phyloP scores from a whole-genome alignment of 2,797 vertebrate species.

The Centroberyx gerrardi region DNA sequence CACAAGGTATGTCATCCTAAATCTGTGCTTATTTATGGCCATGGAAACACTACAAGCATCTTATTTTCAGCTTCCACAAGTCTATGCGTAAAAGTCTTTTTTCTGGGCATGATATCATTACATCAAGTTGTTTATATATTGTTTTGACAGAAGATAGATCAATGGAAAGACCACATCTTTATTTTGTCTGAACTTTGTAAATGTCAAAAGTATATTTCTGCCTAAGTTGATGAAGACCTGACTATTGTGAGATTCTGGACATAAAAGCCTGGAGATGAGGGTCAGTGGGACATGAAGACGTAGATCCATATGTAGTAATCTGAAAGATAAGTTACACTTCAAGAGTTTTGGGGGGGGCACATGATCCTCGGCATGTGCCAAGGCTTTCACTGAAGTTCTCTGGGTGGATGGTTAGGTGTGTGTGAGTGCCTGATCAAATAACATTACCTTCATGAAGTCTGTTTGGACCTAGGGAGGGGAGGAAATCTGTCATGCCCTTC shows the following conservation, averaged over 20 bases:
- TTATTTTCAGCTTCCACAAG: slow-evolving; percentile 20
- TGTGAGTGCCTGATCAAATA: slow-evolving; percentile 50
- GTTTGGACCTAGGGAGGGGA: slow-evolving; percentile 53
- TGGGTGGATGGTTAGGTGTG: slow-evolving; percentile 67
- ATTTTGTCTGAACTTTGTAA: slow-evolving; percentile 50
- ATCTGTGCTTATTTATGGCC: slow-evolving; percentile 24
- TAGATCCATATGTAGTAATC: slow-evolving; percentile 32
- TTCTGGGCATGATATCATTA: slow-evolving; percentile 15
- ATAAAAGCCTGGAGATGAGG: slow-evolving; percentile 34
- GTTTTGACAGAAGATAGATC: slow-evolving; percentile 27
- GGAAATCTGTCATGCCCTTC: slow-evolving; percentile 51
- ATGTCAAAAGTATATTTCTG: slow-evolving; percentile 56
- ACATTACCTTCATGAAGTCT: slow-evolving; percentile 41
- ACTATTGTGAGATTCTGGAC: slow-evolving; percentile 72
- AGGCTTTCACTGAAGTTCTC: slow-evolving; percentile 14
- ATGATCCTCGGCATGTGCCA: background rate
- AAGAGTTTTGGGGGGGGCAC: background rate
- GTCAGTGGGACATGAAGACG: slow-evolving; percentile 27
- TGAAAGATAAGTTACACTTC: slow-evolving; percentile 8
- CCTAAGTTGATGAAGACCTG: slow-evolving; percentile 72
- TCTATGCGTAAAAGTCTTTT: slow-evolving; percentile 11
- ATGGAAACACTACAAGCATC: slow-evolving; percentile 46
- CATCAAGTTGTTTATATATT: slow-evolving; percentile 19
- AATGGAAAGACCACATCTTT: slow-evolving; percentile 36
- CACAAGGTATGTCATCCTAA: slow-evolving; percentile 11